Evolutionary conservation across 2,888 invertebrate genomes (phyloP), one percentile per base, ranked within the genome.

Genomic region (Melipona bicolor): DNA sequence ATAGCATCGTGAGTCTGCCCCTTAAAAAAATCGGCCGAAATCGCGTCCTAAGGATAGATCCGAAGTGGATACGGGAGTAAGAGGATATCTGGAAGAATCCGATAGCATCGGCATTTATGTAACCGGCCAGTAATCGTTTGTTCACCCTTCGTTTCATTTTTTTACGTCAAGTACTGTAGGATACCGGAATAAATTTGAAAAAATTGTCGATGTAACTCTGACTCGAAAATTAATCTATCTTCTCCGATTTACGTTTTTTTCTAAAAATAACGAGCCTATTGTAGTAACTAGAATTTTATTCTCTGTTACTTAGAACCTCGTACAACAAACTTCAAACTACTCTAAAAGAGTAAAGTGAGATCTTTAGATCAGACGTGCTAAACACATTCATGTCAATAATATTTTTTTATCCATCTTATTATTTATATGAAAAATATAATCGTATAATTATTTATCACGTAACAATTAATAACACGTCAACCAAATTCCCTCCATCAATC

Each of bases 21-120:
- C 15, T 43, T 52, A 43, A n/a, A 36, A 36, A 70, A 62, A 79
- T 74, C 54, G 43, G 49, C 43, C 62, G n/a, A 68, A 61, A 74
- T 69, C 62, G 27, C 32, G 9, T 50, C 50, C 36, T 36, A n/a
- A 68, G 73, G 59, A 62, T 56, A 65, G 65, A 74, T 74, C 15
- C 24, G 24, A 43, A 24, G 43, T 15, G 52, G 36, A 27, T 43
- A 72, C 21, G 21, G 52, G 50, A 32, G 64, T 67, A 67, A 73
- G 24, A 79, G 67, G 67, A 65, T 56, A 65, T 67, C 56, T 24
- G 24, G 61, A 73, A 24, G 36, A 27, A 68, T 50, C 59, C 50
- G 68, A 76, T 76, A 76, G 49, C 43, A 54, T 56, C 56, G 13
- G 19, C 59, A 36, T 32, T 56, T 49, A 9, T 6, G 75, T 17